A percentile compares a stretch with the other conserved stretches of the same genome.
These are phyloP conservation scores for Acanthoscelides obtectus DNA, from an alignment of 2,888 invertebrate species.

Conservation along the genomic window DNA sequence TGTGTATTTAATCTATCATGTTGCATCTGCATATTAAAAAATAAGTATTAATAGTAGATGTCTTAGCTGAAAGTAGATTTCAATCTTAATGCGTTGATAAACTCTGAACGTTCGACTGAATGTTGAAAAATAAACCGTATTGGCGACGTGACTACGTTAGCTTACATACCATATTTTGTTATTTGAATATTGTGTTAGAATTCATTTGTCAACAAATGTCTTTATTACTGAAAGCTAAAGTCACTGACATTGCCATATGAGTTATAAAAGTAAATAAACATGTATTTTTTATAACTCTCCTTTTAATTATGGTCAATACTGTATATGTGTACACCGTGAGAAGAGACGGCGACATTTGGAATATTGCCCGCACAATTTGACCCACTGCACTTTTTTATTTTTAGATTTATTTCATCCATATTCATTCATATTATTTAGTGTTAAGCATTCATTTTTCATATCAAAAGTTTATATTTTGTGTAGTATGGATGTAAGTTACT, in stretches of 20 bases:
- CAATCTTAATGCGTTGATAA: no score
- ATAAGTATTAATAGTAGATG: no score
- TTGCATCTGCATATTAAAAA: conserved; percentile 1
- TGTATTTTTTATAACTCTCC: conserved; percentile 7
- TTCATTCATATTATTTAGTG: conserved; percentile 4
- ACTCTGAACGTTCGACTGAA: no score
- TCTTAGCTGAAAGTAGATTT: no score
- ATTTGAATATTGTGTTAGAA: no score
- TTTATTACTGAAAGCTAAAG: no score
- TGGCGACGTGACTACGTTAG: no score
- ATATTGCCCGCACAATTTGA: conserved; percentile 19
- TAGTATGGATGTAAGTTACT: conserved; percentile 15
- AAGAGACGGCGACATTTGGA: conserved; percentile 16
- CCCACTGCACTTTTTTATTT: conserved; percentile 14
- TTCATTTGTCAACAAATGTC: no score
- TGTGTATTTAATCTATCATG: conserved; percentile 8
- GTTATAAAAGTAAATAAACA: no score
- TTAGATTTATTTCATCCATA: conserved; percentile 7
- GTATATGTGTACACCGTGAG: not conserved
- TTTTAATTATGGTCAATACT: not conserved
- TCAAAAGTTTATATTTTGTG: not conserved
- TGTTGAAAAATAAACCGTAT: no score
- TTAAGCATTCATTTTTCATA: conserved; percentile 4
- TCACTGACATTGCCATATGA: no score
- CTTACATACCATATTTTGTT: no score